Evolutionary conservation across 2,888 invertebrate species (phyloP), one percentile per base, ranked within the genome.

Genomic region (Drosophila longiperda): DNA sequence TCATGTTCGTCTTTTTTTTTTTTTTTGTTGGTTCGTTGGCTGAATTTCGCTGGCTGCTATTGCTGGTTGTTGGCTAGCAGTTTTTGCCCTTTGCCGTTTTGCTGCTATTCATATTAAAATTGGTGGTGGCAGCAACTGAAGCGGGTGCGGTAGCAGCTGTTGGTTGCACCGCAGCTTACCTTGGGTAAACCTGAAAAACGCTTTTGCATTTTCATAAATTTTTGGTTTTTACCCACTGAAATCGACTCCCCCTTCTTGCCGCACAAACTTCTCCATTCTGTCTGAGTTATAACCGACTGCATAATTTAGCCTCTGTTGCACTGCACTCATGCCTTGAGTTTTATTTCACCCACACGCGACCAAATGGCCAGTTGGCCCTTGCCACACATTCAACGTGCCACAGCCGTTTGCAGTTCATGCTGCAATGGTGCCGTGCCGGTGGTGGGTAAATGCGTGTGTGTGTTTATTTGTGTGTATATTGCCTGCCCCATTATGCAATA

Each of bases 161-260:
- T 70, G 45, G 80, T 59, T 78, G 69, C 79, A 79, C 53, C 83
- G 76, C 83, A 80, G 80, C 82, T 89, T 87, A 85, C 87, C 88
- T 89, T 77, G 80, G 87, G 88, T 87, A 88, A 89, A 87, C 89
- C 86, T 72, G 85, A 86, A 89, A 87, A 87, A 85, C 88, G 88
- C 86, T 89, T 87, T 87, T 87, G 83, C 85, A 87, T 87, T 87
- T 89, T 89, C 87, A 87, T 89, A 89, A 85, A 85, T 87, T 83
- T 85, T 83, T 80, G 80, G 69, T 60, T 70, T 70, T 67, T 55
- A 32, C 58, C 65, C 64, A 59, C 58, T 53, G 75, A 69, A 68
- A 63, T 68, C 57, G 68, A 67, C 58, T 26, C 48, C 26, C 48
- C 7, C 32, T 12, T 12, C 61, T 8, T 17, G 12, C 61, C 50